Conservation (phyloP, 2,888 invertebrate species). For the Tinea pellionella region DNA sequence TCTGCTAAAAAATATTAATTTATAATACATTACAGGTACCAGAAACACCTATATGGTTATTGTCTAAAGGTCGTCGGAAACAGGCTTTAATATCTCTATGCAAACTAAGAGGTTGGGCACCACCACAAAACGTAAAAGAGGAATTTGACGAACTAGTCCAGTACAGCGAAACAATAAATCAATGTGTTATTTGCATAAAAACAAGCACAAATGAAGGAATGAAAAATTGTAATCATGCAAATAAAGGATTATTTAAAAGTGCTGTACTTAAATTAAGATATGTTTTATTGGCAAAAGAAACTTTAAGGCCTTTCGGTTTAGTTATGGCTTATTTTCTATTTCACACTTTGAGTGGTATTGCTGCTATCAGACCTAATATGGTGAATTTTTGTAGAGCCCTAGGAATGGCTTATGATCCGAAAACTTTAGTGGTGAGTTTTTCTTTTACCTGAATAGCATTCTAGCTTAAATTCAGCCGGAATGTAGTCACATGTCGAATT, state of each 20-base stretch:
- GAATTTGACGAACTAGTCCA: conserved; percentile 58
- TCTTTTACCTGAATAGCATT: too few species aligned
- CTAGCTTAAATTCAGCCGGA: too few species aligned
- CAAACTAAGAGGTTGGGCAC: conserved; percentile 66
- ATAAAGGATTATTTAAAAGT: conserved; percentile 31
- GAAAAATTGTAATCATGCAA: conserved; percentile 34
- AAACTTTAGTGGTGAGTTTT: conserved; percentile 55
- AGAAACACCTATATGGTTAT: conserved; percentile 71
- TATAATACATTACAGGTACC: conserved; percentile 48
- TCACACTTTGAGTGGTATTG: conserved; percentile 58
- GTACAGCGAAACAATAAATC: conserved; percentile 45
- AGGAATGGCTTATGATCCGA: conserved; percentile 56
- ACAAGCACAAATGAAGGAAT: conserved; percentile 27
- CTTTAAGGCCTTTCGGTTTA: conserved; percentile 58
- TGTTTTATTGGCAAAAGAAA: conserved; percentile 60
- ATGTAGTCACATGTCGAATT: too few species aligned
- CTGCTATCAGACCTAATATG: conserved; percentile 66
- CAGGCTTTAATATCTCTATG: conserved; percentile 66
- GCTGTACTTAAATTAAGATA: conserved; percentile 34
- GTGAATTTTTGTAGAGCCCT: conserved; percentile 62
- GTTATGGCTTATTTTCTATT: conserved; percentile 67
- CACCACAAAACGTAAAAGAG: conserved; percentile 57
- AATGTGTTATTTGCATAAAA: conserved; percentile 43
- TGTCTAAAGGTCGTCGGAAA: conserved; percentile 64
- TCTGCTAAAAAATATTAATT: too few species aligned